Evolutionary conservation across 2,888 invertebrate genomes (phyloP).

Genomic region (Cyaniris semiargus): DNA sequence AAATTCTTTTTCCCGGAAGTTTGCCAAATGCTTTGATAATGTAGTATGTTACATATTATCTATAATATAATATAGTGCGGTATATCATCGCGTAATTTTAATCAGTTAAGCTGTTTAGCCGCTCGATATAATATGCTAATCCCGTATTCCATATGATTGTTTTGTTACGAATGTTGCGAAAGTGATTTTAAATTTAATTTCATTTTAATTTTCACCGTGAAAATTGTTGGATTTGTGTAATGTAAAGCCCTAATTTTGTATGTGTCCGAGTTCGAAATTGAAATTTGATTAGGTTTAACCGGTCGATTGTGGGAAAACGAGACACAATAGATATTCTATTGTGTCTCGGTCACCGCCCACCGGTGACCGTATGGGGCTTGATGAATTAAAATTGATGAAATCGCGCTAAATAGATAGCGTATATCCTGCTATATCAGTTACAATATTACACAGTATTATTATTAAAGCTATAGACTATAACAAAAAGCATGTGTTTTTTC

Average conservation of each 20-base stretch:
- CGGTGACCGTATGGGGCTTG: no score
- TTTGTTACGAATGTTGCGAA: background rate
- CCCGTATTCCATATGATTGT: background rate
- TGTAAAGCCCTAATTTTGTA: background rate
- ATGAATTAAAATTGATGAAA: background rate
- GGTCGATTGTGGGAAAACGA: no score
- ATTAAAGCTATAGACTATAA: no score
- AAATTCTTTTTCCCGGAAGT: no score
- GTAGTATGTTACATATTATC: no score
- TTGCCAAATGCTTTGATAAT: no score
- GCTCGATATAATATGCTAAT: background rate
- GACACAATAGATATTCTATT: no score
- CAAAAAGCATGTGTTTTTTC: no score
- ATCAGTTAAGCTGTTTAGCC: constrained; percentile 40
- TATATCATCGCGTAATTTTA: constrained; percentile 39
- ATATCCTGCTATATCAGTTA: no score
- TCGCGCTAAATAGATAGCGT: no score
- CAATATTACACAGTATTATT: no score
- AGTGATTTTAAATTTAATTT: background rate
- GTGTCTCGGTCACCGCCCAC: no score
- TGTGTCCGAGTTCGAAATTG: background rate
- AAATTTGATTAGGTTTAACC: background rate
- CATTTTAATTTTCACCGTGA: background rate
- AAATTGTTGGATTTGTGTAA: background rate
- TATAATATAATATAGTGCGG: background rate